phyloP scores from a whole-genome alignment of 2,888 invertebrate genomes.

The Odontocerum albicorne region DNA sequence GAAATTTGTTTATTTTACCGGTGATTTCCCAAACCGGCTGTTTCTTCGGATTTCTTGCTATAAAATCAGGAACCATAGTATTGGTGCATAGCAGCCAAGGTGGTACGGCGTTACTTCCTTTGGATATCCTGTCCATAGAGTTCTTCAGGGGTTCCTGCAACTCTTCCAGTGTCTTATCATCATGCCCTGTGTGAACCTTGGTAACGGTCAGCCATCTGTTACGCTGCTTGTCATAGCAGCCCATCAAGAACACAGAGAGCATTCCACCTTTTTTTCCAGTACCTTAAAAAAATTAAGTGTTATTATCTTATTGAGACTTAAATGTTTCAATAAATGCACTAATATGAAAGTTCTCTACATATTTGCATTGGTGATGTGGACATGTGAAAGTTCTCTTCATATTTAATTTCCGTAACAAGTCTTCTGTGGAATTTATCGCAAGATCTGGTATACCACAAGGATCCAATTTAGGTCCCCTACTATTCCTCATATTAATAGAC shows the following conservation, averaged over 20 bases:
- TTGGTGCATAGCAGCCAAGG: slow-evolving; percentile 81
- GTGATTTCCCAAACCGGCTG: slow-evolving; percentile 97
- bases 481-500: too few relatives aligned
- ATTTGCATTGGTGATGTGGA: too few relatives aligned
- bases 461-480: too few relatives aligned
- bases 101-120: slow-evolving; percentile 71
- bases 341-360: too few relatives aligned
- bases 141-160: slow-evolving; percentile 65
- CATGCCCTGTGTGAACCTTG: slow-evolving; percentile 87
- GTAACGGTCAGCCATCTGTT: slow-evolving; percentile 86
- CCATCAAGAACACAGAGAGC: slow-evolving; percentile 94
- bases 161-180: slow-evolving; percentile 79
- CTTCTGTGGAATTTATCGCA: too few relatives aligned
- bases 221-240: slow-evolving; percentile 71
- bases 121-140: slow-evolving; percentile 79
- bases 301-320: too few relatives aligned
- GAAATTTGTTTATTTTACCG: too few relatives aligned
- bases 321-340: too few relatives aligned
- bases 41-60: slow-evolving; percentile 78
- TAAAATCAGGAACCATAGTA: slow-evolving; percentile 86
- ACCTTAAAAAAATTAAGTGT: slow-evolving; percentile 43
- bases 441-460: too few relatives aligned
- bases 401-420: too few relatives aligned
- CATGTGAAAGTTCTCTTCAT: too few relatives aligned
- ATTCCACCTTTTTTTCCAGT: slow-evolving; percentile 90